Percentiles rank a stretch among this genome's conserved stretches.
These are phyloP conservation scores for Pyrrhosoma nymphula DNA, from an alignment of 2,888 invertebrate genomes.

Conservation along the genomic window DNA sequence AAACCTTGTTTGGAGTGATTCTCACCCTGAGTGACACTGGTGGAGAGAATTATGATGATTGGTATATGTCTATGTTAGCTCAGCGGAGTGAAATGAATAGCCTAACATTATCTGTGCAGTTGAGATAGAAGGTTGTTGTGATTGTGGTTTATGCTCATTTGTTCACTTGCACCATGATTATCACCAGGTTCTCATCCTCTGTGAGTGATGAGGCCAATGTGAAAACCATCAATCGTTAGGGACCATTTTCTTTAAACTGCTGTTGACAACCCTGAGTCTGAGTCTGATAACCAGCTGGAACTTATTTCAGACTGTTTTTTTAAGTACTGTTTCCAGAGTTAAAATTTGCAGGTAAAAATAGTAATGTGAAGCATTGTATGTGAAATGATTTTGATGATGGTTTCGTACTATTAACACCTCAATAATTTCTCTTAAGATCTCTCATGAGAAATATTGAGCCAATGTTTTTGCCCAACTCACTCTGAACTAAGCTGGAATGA, in stretches of 20 bases:
- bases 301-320: neutral
- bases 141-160: slow-evolving; percentile 35
- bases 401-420: neutral
- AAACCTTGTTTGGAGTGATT: neutral
- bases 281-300: neutral
- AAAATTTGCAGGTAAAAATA: neutral
- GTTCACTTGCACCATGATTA: slow-evolving; percentile 30
- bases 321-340: neutral
- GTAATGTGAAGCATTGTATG: neutral
- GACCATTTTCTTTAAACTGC: slow-evolving; percentile 45
- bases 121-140: slow-evolving; percentile 11
- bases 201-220: slow-evolving; percentile 47
- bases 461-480: neutral
- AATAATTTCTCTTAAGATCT: neutral
- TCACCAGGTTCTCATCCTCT: slow-evolving; percentile 54
- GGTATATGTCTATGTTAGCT: neutral
- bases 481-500: neutral
- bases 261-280: neutral
- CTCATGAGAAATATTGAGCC: neutral
- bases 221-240: slow-evolving; percentile 42
- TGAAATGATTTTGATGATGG: neutral
- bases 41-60: neutral
- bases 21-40: neutral
- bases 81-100: neutral
- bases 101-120: slow-evolving; percentile 9